A percentile compares a stretch with the other conserved stretches of the same genome.
Evolutionary conservation across 1,140 invertebrate genomes (phyloP).

Genomic region (Diprion similis): DNA sequence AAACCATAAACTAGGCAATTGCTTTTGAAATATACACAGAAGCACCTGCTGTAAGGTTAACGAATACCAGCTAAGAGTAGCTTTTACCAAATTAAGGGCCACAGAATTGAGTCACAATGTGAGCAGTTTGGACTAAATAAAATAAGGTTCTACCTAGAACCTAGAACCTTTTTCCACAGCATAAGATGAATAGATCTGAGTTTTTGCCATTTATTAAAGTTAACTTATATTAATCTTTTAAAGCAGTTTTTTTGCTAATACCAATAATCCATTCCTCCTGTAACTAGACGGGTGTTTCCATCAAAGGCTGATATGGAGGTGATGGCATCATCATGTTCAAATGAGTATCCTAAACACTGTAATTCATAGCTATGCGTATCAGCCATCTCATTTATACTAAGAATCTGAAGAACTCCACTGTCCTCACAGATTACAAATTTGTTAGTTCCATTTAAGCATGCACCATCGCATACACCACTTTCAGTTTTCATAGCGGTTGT

Average conservation of each 20-base stretch:
- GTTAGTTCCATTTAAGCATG: slow-evolving; percentile 34
- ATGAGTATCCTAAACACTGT: slow-evolving; percentile 36
- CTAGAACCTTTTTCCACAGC: too few relatives aligned
- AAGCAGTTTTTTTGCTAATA: slow-evolving; percentile 24
- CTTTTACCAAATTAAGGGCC: too few relatives aligned
- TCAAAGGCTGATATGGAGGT: slow-evolving; percentile 46
- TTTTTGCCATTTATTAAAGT: too few relatives aligned
- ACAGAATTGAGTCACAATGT: too few relatives aligned
- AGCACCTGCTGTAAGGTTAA: too few relatives aligned
- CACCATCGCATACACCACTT: slow-evolving; percentile 42
- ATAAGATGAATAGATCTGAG: too few relatives aligned
- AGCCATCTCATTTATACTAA: slow-evolving; percentile 31
- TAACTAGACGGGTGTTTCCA: slow-evolving; percentile 41
- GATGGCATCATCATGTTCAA: slow-evolving; percentile 48
- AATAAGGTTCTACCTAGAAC: too few relatives aligned
- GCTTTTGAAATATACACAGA: too few relatives aligned
- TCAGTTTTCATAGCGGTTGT: slow-evolving; percentile 31
- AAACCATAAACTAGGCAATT: slow-evolving; percentile 13
- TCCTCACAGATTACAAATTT: slow-evolving; percentile 53
- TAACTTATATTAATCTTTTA: too few relatives aligned
- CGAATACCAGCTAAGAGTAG: too few relatives aligned
- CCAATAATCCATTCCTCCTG: slow-evolving; percentile 52
- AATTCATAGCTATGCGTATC: slow-evolving; percentile 30
- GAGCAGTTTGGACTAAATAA: too few relatives aligned
- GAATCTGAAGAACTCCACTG: slow-evolving; percentile 47